Base-by-base conservation (phyloP, 2,888 invertebrate species). In the Shargacucullia verbasci region DNA sequence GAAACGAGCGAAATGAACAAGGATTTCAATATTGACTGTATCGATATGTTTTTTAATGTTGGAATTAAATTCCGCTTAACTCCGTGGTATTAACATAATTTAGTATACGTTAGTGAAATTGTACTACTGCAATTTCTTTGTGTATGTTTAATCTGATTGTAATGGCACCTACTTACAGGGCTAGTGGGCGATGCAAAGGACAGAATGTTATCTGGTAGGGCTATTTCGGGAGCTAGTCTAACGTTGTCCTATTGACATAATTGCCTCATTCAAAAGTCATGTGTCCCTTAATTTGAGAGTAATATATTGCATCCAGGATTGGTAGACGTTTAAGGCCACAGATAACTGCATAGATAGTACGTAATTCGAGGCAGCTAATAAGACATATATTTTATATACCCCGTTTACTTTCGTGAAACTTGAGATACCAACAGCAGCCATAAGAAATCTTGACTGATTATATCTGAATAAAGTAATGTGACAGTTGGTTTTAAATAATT, bases 151-250 rank as follows among this genome's bases (percentile, higher is more conserved):
- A 65, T 72, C 60, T 33, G 61, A 59, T 65, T 48, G 38, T 37
- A 43, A 43, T 15, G 55, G 55, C 33, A 34, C 56, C 61, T 46
- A 59, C 58, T 63, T 70, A 53, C 20, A 59, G 60, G 67, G 43
- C 56, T 27, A 41, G 59, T 73, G 63, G 67, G 71, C 70, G 68
- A 44, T 43, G 54, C 41, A 68, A 53, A 57, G 60, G 53, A 59
- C 57, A 58, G 9, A 53, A 60, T 52, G 54, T 56, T 63, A 52
- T 73, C 67, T 60, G 59, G 49, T 31, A 46, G 34, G 54, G 54
- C 52, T 64, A 68, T 72, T 62, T 73, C 38, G 47, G 66, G 53
- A 56, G 0, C 29, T 56, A 55, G 59, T 49, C 29, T 9, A 9
- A 48, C 14, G 58, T 20, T 37, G 52, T 43, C 39, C 55, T 49